Evolutionary conservation across 2,113 vertebrate species (phyloP).

Genomic region (Felis catus): DNA sequence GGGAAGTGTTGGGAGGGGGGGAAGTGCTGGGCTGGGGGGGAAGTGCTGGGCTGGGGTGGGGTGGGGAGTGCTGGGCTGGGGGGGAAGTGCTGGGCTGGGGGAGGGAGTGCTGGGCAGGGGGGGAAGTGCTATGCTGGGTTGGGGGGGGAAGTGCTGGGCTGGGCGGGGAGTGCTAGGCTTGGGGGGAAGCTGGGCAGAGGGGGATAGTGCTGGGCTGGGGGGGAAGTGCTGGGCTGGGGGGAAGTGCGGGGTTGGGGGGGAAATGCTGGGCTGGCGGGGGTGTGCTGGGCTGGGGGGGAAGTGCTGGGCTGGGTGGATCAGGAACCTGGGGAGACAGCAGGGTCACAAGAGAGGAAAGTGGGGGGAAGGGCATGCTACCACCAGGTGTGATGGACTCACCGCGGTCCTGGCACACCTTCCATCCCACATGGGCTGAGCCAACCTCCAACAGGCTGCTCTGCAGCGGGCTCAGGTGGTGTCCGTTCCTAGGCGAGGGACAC

Average conservation of each 20-base stretch:
- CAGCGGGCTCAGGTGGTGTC: fast-evolving
- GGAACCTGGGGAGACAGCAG: background rate
- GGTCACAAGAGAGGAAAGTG: too few relatives aligned
- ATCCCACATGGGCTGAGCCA: background rate
- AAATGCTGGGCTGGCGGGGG: too few relatives aligned
- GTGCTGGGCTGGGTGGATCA: background rate
- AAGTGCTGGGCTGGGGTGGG: too few relatives aligned
- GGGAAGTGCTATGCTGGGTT: too few relatives aligned
- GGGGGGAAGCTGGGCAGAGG: too few relatives aligned
- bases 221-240: too few relatives aligned
- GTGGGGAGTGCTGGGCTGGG: too few relatives aligned
- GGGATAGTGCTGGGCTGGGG: too few relatives aligned
- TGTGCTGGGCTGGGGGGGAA: too few relatives aligned
- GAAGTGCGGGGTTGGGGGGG: background rate
- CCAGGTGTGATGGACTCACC: too few relatives aligned
- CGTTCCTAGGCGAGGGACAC: background rate
- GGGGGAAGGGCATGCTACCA: background rate
- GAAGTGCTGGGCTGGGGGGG: background rate
- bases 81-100: too few relatives aligned
- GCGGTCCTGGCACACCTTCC: background rate
- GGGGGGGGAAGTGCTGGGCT: background rate
- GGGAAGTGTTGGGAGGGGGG: fast-evolving
- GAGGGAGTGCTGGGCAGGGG: background rate
- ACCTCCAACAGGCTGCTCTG: background rate
- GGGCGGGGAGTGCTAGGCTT: too few relatives aligned